A percentile compares a stretch with the other conserved stretches of the same genome.
These are phyloP conservation scores for Solenopsis invicta DNA, from an alignment of 1,140 invertebrate genomes.

Conservation along the genomic window DNA sequence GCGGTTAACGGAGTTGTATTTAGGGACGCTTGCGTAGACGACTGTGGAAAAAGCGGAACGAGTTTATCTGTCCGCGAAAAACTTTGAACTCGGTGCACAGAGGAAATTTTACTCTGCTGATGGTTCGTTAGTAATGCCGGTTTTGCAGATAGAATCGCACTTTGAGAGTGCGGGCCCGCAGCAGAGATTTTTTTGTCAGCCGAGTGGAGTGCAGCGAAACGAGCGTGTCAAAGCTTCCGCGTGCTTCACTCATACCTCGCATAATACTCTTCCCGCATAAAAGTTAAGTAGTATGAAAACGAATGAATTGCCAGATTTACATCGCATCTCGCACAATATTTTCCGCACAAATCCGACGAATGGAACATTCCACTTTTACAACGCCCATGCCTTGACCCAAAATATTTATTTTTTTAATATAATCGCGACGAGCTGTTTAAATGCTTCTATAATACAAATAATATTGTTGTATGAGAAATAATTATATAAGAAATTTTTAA, in stretches of 20 bases:
- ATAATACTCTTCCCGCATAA: constrained; percentile 51
- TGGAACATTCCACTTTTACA: constrained; percentile 10
- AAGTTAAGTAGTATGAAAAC: constrained; percentile 65
- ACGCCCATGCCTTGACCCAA: neutral
- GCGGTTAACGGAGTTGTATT: constrained; percentile 47
- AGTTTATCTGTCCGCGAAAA: constrained; percentile 57
- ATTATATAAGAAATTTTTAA: too few species aligned
- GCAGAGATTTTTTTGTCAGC: constrained; percentile 39
- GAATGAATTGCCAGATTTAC: constrained; percentile 60
- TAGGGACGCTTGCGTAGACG: constrained; percentile 55
- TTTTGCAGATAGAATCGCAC: constrained; percentile 55
- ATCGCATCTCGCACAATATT: constrained; percentile 27
- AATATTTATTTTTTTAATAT: constrained; percentile 30
- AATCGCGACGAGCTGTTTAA: neutral
- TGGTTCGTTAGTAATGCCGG: constrained; percentile 64
- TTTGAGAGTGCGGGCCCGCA: constrained; percentile 49
- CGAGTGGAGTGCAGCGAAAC: constrained; percentile 40
- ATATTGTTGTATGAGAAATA: neutral
- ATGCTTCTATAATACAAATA: neutral
- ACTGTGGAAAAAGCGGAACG: constrained; percentile 48
- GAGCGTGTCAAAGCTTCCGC: constrained; percentile 48
- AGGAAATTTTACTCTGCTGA: constrained; percentile 60
- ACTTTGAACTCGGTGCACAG: constrained; percentile 60
- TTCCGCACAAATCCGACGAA: constrained; percentile 8
- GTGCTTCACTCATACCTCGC: constrained; percentile 36